These are phyloP conservation scores for Tetrax tetrax DNA, from an alignment of 2,113 vertebrate genomes.

Conservation along the genomic window DNA sequence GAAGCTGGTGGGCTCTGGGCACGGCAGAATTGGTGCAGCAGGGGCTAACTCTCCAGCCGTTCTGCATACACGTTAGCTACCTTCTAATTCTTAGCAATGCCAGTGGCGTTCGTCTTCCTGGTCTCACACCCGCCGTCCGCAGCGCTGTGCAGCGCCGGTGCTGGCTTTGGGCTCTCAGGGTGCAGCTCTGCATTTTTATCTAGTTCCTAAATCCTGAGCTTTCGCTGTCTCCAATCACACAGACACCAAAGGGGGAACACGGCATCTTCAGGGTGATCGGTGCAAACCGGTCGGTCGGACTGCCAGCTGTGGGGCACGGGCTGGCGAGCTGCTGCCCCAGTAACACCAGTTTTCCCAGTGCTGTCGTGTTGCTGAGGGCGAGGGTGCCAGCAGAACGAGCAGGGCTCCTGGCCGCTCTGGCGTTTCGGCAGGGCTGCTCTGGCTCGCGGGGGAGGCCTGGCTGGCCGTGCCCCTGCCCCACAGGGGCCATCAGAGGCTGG, in stretches of 20 bases:
- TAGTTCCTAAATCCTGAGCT: background rate
- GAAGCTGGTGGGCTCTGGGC: background rate
- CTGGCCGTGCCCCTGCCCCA: background rate
- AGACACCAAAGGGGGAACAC: rapidly evolving
- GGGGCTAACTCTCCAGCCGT: rapidly evolving
- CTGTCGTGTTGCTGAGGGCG: background rate
- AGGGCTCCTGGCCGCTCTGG: background rate
- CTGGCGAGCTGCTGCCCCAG: background rate
- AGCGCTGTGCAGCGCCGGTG: background rate
- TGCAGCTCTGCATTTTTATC: background rate
- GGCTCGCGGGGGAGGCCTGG: background rate
- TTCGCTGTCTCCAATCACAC: rapidly evolving
- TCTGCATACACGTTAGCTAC: rapidly evolving
- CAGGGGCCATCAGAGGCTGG: rapidly evolving
- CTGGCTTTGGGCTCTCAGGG: rapidly evolving
- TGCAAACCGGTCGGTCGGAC: background rate
- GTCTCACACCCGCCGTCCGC: rapidly evolving
- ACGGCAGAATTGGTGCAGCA: rapidly evolving
- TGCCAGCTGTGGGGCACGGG: background rate
- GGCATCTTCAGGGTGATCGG: rapidly evolving
- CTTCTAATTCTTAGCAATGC: rapidly evolving
- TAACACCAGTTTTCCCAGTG: rapidly evolving
- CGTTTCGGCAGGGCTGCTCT: background rate
- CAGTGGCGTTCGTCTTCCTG: rapidly evolving
- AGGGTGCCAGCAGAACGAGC: background rate